phyloP scores from a whole-genome alignment of 1,140 invertebrate genomes.

The Kradibia gibbosae region DNA sequence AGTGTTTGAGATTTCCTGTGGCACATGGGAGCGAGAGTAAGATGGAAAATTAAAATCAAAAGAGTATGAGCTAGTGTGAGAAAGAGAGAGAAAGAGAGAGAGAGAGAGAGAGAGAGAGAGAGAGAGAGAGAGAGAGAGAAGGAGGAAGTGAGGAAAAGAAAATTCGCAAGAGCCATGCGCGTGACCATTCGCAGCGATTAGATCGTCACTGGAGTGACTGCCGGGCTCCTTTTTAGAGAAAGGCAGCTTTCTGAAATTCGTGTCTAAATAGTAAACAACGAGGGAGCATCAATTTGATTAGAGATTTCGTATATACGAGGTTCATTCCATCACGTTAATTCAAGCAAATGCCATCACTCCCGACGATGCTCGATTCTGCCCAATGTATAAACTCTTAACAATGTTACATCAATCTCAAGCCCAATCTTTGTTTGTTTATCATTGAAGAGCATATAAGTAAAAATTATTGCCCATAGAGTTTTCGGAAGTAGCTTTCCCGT shows the following conservation, averaged over 20 bases:
- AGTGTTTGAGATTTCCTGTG: background rate
- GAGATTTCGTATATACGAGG: conserved; percentile 42
- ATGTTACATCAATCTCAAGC: conserved; percentile 10
- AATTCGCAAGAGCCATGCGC: background rate
- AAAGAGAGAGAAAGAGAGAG: background rate
- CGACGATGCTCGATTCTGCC: background rate
- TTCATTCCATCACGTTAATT: conserved; percentile 40
- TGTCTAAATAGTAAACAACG: conserved; percentile 46
- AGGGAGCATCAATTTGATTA: conserved; percentile 48
- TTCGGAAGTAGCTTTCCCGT: background rate
- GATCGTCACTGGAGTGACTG: conserved; percentile 13
- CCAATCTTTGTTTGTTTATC: conserved; percentile 1
- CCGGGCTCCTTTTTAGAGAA: conserved; percentile 1
- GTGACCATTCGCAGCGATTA: conserved; percentile 38
- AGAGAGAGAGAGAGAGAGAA: background rate
- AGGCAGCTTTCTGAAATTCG: conserved; percentile 44
- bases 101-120: background rate
- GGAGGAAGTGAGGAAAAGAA: background rate
- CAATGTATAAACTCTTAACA: conserved; percentile 20
- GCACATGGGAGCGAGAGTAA: too few relatives aligned
- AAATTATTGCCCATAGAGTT: background rate
- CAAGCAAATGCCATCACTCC: conserved; percentile 10
- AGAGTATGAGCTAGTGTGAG: too few relatives aligned
- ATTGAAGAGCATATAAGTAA: background rate
- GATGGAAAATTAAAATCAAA: too few relatives aligned